Conservation (phyloP, 2,113 vertebrate species). For the Myotis davidii region DNA sequence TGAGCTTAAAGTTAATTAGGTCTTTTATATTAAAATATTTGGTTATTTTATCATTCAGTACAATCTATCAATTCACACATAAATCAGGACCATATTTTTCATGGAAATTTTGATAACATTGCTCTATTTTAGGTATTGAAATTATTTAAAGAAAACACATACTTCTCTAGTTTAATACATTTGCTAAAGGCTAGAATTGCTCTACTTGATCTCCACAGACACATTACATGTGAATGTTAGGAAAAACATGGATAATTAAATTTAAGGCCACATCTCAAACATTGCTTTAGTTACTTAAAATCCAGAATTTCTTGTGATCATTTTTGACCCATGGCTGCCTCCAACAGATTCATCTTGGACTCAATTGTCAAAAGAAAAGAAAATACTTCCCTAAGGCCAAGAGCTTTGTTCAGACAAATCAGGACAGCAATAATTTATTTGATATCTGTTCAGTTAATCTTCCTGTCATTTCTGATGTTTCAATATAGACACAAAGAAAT, state of each 20-base stretch:
- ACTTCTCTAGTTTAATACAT: background rate
- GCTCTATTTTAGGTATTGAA: background rate
- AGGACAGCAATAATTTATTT: background rate
- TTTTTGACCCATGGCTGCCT: background rate
- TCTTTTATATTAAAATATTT: constrained; percentile 36
- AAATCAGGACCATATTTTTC: constrained; percentile 34
- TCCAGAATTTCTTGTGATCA: background rate
- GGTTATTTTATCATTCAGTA: background rate
- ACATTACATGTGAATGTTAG: background rate
- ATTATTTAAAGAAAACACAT: background rate
- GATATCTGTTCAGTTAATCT: background rate
- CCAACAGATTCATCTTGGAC: background rate
- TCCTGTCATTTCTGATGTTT: background rate
- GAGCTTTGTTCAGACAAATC: background rate
- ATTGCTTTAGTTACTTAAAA: background rate
- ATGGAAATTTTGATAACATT: background rate
- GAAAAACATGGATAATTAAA: background rate
- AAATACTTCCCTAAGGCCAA: background rate
- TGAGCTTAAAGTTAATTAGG: constrained; percentile 1
- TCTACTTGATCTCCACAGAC: background rate
- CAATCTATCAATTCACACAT: background rate
- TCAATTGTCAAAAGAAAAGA: background rate
- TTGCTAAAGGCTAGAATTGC: background rate
- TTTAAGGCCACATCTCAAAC: background rate
- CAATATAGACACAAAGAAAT: background rate